Percentiles rank a stretch among this genome's conserved stretches.
Evolutionary conservation across 2,888 invertebrate genomes (phyloP).

Genomic region (Drosophila anceps): DNA sequence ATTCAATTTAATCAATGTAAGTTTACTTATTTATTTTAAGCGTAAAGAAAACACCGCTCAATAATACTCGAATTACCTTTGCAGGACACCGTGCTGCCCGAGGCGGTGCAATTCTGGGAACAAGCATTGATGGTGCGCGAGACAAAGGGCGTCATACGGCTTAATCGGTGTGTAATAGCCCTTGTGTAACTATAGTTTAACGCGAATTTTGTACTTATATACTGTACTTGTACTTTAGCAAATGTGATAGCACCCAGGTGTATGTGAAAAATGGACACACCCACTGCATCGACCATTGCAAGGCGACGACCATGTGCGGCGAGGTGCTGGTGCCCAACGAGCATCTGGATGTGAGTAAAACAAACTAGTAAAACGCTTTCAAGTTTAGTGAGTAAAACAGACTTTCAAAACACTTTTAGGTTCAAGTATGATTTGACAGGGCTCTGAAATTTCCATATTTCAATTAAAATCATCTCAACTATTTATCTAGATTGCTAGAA

Average conservation of each 20-base stretch:
- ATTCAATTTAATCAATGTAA: conserved; percentile 95
- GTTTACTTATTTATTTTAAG: conserved; percentile 83
- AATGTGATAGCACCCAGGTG: conserved; percentile 95
- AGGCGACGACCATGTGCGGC: conserved; percentile 95
- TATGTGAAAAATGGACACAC: conserved; percentile 93
- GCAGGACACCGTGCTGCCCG: conserved; percentile 94
- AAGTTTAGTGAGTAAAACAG: conserved; percentile 85
- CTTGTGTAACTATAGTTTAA: neutral
- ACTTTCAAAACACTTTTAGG: neutral
- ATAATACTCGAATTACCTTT: conserved; percentile 29
- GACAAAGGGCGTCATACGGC: conserved; percentile 93
- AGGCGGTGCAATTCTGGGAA: conserved; percentile 97
- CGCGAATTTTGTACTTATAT: neutral
- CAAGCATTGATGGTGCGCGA: conserved; percentile 95
- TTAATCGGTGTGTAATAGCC: conserved; percentile 90
- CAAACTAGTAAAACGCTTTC: neutral
- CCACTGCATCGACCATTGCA: conserved; percentile 95
- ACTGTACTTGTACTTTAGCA: conserved; percentile 86
- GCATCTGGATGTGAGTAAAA: conserved; percentile 93
- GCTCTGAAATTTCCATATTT: neutral
- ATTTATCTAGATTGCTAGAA: neutral
- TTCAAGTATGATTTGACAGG: neutral
- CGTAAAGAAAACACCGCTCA: neutral
- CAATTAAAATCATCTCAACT: neutral
- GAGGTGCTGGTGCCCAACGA: conserved; percentile 97